Conservation (phyloP, 2,797 vertebrate genomes). For the Carduelis carduelis region DNA sequence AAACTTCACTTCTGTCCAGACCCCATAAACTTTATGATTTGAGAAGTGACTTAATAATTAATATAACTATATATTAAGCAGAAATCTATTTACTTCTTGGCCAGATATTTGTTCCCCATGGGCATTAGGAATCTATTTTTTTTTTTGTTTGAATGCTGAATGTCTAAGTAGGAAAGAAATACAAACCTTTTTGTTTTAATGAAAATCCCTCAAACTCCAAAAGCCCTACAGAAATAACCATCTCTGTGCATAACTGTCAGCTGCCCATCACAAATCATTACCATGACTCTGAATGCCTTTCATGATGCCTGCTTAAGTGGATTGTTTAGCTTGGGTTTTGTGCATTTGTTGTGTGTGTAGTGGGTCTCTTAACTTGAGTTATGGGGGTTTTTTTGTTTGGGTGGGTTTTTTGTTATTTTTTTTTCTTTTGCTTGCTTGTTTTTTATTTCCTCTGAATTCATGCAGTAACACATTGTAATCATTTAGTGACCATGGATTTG, state of each 20-base stretch:
- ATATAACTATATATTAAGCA: background rate
- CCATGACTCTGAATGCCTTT: background rate
- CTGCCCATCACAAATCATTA: background rate
- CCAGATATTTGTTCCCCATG: background rate
- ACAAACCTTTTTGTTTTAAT: background rate
- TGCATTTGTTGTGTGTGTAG: background rate
- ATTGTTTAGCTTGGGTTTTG: background rate
- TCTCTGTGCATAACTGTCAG: background rate
- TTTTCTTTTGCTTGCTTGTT: background rate
- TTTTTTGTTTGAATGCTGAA: background rate
- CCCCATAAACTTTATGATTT: background rate
- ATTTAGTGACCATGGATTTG: background rate
- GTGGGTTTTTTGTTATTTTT: background rate
- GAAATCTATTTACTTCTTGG: background rate
- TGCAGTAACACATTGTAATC: background rate
- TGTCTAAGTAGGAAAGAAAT: background rate
- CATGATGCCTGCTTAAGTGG: background rate
- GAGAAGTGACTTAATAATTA: background rate
- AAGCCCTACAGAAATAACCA: background rate
- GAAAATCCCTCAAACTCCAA: background rate
- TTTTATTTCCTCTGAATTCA: background rate
- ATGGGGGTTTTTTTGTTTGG: background rate
- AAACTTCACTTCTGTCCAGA: background rate
- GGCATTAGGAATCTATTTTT: background rate
- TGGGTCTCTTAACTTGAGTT: background rate